Evolutionary conservation across 2,113 vertebrate genomes (phyloP), one percentile per base, ranked within the genome.

Genomic region (Cyphomyrus discorhynchus): DNA sequence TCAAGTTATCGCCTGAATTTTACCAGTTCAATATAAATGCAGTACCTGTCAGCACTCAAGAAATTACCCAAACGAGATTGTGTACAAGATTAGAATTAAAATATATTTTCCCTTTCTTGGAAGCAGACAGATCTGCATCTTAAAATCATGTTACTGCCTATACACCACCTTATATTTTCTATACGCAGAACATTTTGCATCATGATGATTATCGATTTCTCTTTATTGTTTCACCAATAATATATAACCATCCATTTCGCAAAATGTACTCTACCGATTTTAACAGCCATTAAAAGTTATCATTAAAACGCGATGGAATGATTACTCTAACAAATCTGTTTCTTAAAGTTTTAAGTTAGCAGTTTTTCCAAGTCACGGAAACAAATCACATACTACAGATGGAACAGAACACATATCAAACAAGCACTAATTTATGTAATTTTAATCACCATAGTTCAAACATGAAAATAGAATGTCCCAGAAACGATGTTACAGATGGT

Each of bases 101-200:
- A 24, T 45, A 9, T 66, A 27, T 62, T 56, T 42, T 88, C 1
- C 87, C 35, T 6, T 24, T 35, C 49, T 45, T 53, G 42, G n/a
- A 5, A 80, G 2, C 9, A 84, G 77, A 90, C 90, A 91, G 90
- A 92, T 92, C 91, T 89, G 62, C 90, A 62, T 62, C 91, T 92
- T 89, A 89, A 88, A 92, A 89, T 91, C 90, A 90, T 86, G 87
- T 91, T 90, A 91, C 87, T 87, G 88, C 56, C 52, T 91, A 91
- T 91, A 91, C 89, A 24, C 19, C 47, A 56, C 35, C 84, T 5
- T 11, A 7, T 19, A 84, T 53, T 49, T 62, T 86, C 39, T 80
- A 49, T 21, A 80, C 62, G 31, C 49, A 27, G 70, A 52, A 52
- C 46, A 50, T 49, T 52, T 86, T 27, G 47, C 86, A 56, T 56